Conservation (phyloP, 2,888 invertebrate species). For the Machimus rusticus region DNA sequence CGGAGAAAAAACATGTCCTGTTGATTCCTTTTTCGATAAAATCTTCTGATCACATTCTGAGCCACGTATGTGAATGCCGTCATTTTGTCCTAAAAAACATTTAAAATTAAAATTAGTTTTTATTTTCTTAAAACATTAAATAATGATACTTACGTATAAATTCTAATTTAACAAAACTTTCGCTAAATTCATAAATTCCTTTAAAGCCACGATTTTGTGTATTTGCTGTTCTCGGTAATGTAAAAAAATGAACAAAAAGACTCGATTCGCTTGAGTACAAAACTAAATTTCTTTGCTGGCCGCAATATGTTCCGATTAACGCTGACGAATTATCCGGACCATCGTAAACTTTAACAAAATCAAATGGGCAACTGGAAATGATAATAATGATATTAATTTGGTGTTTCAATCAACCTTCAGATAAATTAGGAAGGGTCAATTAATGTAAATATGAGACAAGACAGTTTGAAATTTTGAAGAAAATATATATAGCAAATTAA, state of each 20-base stretch:
- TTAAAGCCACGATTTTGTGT: constrained; percentile 98
- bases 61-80: constrained; percentile 94
- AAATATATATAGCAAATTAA: too few relatives aligned
- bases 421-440: background rate
- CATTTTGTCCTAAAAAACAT: constrained; percentile 81
- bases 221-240: constrained; percentile 89
- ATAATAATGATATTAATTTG: background rate
- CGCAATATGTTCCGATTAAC: constrained; percentile 95
- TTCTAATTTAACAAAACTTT: constrained; percentile 98
- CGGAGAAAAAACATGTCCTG: constrained; percentile 93
- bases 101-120: background rate
- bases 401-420: background rate
- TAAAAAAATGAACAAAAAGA: constrained; percentile 89
- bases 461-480: too few relatives aligned
- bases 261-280: constrained; percentile 93
- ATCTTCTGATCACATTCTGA: constrained; percentile 99
- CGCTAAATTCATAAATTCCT: constrained; percentile 98
- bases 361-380: constrained; percentile 89
- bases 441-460: background rate
- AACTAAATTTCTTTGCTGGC: constrained; percentile 94
- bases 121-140: background rate
- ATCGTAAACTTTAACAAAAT: constrained; percentile 96
- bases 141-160: constrained; percentile 64
- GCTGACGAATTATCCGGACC: constrained; percentile 88
- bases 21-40: constrained; percentile 90